Evolutionary conservation across 37 sponge, comb jelly and placozoan species (phyloP).

Genomic region (Spongilla lacustris): DNA sequence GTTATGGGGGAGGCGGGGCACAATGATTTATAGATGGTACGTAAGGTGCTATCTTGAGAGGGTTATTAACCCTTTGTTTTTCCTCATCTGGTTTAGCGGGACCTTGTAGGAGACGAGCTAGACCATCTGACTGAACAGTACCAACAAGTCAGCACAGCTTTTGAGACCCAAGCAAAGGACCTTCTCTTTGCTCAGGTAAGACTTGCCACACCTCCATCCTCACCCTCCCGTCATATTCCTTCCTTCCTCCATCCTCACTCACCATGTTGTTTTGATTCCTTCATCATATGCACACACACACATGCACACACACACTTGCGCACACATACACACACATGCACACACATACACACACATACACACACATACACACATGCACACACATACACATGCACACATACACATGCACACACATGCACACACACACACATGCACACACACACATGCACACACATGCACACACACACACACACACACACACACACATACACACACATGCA

Average conservation of each 20-base stretch:
- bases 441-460: not conserved
- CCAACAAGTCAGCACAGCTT: slow-evolving; percentile 56
- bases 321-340: not conserved
- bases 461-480: not conserved
- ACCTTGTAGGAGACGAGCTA: slow-evolving; percentile 62
- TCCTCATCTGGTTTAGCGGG: slow-evolving; percentile 4
- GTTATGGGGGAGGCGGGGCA: not conserved
- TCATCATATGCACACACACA: not conserved
- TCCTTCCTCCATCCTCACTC: no score
- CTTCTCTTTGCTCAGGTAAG: slow-evolving; percentile 21
- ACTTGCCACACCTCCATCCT: not conserved
- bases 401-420: not conserved
- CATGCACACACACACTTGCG: not conserved
- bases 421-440: not conserved
- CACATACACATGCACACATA: not conserved
- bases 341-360: not conserved
- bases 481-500: not conserved
- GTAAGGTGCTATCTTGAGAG: not conserved
- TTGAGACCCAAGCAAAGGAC: slow-evolving; percentile 45
- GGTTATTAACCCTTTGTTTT: not conserved
- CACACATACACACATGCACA: not conserved
- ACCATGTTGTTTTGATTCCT: not conserved
- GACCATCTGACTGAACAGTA: slow-evolving; percentile 71
- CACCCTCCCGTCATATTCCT: not conserved
- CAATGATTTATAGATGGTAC: no score